Percentiles rank a stretch among this genome's conserved stretches.
Evolutionary conservation across 2,113 vertebrate species (phyloP).

Genomic region (Hippocampus guttulatus): DNA sequence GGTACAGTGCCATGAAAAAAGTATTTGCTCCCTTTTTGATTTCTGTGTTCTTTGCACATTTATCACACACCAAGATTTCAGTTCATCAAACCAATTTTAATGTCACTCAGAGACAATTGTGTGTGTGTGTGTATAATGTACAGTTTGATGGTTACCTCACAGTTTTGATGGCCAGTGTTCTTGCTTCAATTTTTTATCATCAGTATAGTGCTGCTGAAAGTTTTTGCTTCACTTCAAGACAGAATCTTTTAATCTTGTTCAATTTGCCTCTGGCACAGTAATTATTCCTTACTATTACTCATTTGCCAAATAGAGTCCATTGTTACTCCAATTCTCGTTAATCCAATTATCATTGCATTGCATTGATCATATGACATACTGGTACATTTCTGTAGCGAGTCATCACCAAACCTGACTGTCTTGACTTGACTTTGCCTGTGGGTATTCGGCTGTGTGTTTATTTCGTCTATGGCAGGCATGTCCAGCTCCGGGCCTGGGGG

Average conservation of each 20-base stretch:
- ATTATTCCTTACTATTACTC: neutral
- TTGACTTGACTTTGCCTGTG: constrained; percentile 5
- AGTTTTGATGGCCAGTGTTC: too few relatives aligned
- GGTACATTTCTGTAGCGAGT: constrained; percentile 2
- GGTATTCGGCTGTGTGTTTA: neutral
- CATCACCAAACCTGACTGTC: constrained; percentile 8
- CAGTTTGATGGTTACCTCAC: too few relatives aligned
- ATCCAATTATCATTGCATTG: neutral
- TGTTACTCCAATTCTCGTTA: neutral
- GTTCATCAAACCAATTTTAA: too few relatives aligned
- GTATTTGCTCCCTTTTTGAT: too few relatives aligned
- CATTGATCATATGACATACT: constrained; percentile 19
- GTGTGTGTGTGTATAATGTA: too few relatives aligned
- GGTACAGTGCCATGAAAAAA: too few relatives aligned
- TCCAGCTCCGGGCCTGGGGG: too few relatives aligned
- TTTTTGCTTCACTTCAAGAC: neutral
- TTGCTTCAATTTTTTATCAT: too few relatives aligned
- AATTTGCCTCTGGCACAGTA: neutral
- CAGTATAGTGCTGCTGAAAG: neutral
- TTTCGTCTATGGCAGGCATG: neutral
- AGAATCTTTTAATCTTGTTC: neutral
- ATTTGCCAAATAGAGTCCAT: neutral
- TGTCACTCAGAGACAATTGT: too few relatives aligned
- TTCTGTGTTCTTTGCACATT: too few relatives aligned
- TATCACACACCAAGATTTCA: too few relatives aligned